Conservation (phyloP, 2,888 invertebrate genomes). For the Allophyes oxyacanthae region DNA sequence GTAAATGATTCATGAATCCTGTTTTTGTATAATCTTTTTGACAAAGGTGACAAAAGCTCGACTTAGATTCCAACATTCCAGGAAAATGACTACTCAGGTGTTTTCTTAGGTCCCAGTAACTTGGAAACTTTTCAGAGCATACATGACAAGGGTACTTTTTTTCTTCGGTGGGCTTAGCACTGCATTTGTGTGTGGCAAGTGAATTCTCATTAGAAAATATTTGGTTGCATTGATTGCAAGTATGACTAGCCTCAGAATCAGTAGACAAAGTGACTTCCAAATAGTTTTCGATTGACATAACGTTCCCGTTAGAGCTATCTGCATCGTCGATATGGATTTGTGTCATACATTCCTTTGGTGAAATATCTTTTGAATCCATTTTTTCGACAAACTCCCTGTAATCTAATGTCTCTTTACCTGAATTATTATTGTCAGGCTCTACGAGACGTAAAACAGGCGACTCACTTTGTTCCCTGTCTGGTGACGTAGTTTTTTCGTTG, state of each 20-base stretch:
- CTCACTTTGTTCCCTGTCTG: slow-evolving; percentile 83
- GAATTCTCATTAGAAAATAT: slow-evolving; percentile 84
- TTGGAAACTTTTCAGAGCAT: slow-evolving; percentile 86
- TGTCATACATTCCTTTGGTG: slow-evolving; percentile 74
- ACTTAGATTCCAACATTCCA: slow-evolving; percentile 87
- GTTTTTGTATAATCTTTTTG: slow-evolving; percentile 88
- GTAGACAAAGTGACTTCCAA: slow-evolving; percentile 87
- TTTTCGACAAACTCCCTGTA: slow-evolving; percentile 82
- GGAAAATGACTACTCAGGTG: slow-evolving; percentile 87
- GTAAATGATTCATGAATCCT: slow-evolving; percentile 87
- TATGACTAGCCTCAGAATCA: slow-evolving; percentile 87
- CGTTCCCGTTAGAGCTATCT: slow-evolving; percentile 86
- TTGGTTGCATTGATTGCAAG: slow-evolving; percentile 86
- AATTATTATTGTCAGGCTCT: slow-evolving; percentile 85
- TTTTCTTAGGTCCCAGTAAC: slow-evolving; percentile 86
- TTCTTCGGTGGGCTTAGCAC: slow-evolving; percentile 83
- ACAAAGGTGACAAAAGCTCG: slow-evolving; percentile 88
- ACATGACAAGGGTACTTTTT: slow-evolving; percentile 88
- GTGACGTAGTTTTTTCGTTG: slow-evolving; percentile 82
- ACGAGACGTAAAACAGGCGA: slow-evolving; percentile 84
- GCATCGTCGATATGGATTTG: slow-evolving; percentile 80
- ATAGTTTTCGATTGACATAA: slow-evolving; percentile 87
- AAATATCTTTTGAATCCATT: slow-evolving; percentile 82
- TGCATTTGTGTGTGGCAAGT: slow-evolving; percentile 81
- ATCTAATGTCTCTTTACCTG: slow-evolving; percentile 78